Evolutionary conservation across 2,888 invertebrate species (phyloP), one percentile per base, ranked within the genome.

Genomic region (Sphaerophoria taeniata): DNA sequence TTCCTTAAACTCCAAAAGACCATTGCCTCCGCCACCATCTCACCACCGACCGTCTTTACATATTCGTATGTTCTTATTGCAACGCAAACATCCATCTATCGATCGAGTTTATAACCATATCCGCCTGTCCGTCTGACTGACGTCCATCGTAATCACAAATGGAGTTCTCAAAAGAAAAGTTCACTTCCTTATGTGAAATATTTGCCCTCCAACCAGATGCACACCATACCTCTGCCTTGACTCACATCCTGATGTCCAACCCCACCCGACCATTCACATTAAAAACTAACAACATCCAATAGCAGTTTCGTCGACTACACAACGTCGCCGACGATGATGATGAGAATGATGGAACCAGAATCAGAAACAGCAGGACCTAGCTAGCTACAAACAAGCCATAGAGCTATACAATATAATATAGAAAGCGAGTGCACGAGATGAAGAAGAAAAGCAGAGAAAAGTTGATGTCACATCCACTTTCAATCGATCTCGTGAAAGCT

Each of bases 381-480:
- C 24, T 24, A 56, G 65, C 65, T 73, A 65, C 56, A 80, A 24
- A 24, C 24, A 24, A 24, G 24, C 24, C 2, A 24, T 24, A 24
- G 24, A 24, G 24, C 24, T 24, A 24, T 24, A 24, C 24, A 24
- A 24, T 24, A 24, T 24, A 24, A 24, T 24, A 24, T 24, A 24
- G 24, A 24, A 24, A 24, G 24, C 24, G 24, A 43, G 43, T 33
- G 56, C n/a, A 56, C 24, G 16, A 53, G 12, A 45, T 24, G 60
- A 47, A 78, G 55, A 47, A 84, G 60, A 53, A 73, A 74, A 85
- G 76, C 76, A 69, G 58, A 87, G 87, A 87, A 88, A 88, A 88
- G 87, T 88, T 88, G 84, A 88, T 88, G 88, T 88, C 88, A 88
- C 88, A 88, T 88, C 88, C 88, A 88, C 88, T 88, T 88, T 88